These are phyloP conservation scores for Gymnosoma rotundatum DNA, from an alignment of 2,888 invertebrate genomes.

Conservation along the genomic window DNA sequence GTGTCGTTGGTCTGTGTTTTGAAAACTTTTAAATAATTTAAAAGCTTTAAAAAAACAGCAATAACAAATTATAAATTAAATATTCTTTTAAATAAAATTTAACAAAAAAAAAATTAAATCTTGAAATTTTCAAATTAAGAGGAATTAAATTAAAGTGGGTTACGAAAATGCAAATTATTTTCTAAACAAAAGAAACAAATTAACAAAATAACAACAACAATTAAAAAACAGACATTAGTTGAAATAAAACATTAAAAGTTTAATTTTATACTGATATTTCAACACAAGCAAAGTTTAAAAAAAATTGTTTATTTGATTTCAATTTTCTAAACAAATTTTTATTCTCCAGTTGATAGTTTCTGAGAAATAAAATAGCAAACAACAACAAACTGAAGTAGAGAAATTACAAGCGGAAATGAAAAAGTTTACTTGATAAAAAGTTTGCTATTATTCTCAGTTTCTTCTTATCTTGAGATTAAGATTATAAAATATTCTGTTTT, in stretches of 20 bases:
- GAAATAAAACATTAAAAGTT: constrained; percentile 1
- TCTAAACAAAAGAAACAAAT: neutral
- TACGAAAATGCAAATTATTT: neutral
- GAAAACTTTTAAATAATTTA: constrained; percentile 22
- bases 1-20: neutral
- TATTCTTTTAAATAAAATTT: neutral
- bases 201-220: neutral
- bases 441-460: constrained; percentile 9
- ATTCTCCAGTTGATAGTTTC: constrained; percentile 36
- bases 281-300: constrained; percentile 12
- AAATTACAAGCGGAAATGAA: constrained; percentile 60
- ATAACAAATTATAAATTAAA: neutral
- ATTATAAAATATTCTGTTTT: neutral
- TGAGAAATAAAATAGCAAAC: neutral
- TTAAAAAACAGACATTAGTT: neutral
- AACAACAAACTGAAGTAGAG: constrained; percentile 3
- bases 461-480: neutral
- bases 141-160: neutral
- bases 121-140: neutral
- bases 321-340: constrained; percentile 1
- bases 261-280: neutral
- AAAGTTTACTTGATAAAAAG: constrained; percentile 48
- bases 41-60: constrained; percentile 14
- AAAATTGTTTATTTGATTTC: constrained; percentile 40
- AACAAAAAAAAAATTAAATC: too few relatives aligned